Percentiles rank a stretch among this genome's conserved stretches.
These are phyloP conservation scores for Pyrrhia umbra DNA, from an alignment of 2,888 invertebrate genomes.

Conservation along the genomic window DNA sequence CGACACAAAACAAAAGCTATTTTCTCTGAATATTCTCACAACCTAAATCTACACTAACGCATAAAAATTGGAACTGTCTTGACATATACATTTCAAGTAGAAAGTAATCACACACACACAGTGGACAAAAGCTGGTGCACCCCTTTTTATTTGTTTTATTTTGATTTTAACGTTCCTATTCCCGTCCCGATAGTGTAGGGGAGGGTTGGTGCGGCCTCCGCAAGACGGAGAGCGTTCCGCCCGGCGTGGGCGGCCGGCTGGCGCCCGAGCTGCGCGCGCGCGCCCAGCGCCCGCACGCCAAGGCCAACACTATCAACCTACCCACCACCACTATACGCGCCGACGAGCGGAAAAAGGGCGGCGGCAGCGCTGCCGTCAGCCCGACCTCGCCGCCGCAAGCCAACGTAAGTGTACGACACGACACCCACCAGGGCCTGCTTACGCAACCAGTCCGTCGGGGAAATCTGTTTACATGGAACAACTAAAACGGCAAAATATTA, in stretches of 20 bases:
- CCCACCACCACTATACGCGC: constrained; percentile 83
- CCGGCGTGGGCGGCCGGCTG: constrained; percentile 78
- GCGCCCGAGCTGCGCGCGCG: constrained; percentile 80
- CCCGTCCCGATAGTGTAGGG: constrained; percentile 80
- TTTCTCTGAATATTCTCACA: no score
- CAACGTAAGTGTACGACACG: constrained; percentile 77
- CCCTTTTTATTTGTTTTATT: constrained; percentile 75
- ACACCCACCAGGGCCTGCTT: neutral
- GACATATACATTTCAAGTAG: constrained; percentile 15
- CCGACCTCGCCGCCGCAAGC: constrained; percentile 84
- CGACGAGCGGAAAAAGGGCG: constrained; percentile 78
- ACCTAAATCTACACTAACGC: no score
- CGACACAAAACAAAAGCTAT: neutral
- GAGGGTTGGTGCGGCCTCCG: constrained; percentile 84
- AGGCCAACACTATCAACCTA: constrained; percentile 91
- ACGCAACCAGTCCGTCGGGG: constrained; percentile 1
- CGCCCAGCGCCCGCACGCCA: constrained; percentile 84
- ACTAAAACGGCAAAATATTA: neutral
- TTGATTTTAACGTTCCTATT: constrained; percentile 74
- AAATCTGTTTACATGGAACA: constrained; percentile 34
- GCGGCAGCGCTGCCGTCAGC: constrained; percentile 71
- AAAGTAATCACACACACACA: constrained; percentile 45
- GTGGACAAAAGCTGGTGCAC: constrained; percentile 72
- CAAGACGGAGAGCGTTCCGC: constrained; percentile 86
- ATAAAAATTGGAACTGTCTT: no score